Evolutionary conservation across 2,113 vertebrate genomes (phyloP).

Genomic region (Andinoacara biseriatus): DNA sequence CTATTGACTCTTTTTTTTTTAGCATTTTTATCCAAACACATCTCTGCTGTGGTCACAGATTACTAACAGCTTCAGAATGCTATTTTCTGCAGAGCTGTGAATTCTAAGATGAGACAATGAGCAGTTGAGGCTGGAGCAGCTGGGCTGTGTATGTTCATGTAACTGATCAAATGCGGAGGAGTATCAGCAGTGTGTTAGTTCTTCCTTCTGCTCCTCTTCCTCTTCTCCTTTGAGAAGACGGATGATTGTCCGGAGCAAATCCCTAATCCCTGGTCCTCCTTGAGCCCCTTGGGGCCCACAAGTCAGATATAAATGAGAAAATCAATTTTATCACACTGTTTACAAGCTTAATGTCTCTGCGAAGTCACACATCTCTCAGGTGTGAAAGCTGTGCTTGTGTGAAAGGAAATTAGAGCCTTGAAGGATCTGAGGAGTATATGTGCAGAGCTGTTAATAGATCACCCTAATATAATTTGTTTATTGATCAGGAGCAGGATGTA

Average conservation of each 20-base stretch:
- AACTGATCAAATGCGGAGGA: constrained; percentile 42
- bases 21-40: background rate
- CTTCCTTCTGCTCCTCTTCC: constrained; percentile 4
- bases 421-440: constrained; percentile 50
- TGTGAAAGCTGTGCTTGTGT: constrained; percentile 35
- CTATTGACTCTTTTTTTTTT: background rate
- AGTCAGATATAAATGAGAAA: constrained; percentile 70
- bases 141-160: constrained; percentile 5
- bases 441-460: constrained; percentile 54
- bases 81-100: constrained; percentile 17
- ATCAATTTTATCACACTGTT: constrained; percentile 56
- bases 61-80: background rate
- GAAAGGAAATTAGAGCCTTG: constrained; percentile 56
- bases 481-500: constrained; percentile 19
- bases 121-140: constrained; percentile 16
- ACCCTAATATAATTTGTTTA: constrained; percentile 38
- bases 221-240: constrained; percentile 36
- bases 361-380: constrained; percentile 33
- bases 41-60: background rate
- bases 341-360: constrained; percentile 53
- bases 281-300: constrained; percentile 18
- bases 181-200: constrained; percentile 35
- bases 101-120: constrained; percentile 28
- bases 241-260: constrained; percentile 38
- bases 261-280: constrained; percentile 2